Percentiles rank a stretch among this genome's conserved stretches.
Conservation (phyloP, 2,888 invertebrate species). For the Zelleria hepariella region DNA sequence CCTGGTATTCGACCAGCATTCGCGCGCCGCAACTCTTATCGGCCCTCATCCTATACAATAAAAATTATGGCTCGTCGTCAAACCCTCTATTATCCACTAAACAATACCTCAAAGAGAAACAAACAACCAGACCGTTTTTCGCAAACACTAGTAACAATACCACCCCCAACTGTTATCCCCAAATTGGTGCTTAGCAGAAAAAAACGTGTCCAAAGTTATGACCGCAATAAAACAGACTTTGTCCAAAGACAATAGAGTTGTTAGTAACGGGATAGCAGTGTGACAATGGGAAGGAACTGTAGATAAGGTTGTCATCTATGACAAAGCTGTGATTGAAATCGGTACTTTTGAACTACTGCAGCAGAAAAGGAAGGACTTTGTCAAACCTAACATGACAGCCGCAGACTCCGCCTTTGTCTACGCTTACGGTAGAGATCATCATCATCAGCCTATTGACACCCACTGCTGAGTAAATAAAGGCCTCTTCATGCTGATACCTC, state of each 20-base stretch:
- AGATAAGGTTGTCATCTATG: background rate
- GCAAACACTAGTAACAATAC: background rate
- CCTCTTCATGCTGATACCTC: no score
- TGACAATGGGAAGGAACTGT: background rate
- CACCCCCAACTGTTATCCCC: background rate
- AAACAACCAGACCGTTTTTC: background rate
- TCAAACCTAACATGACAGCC: no score
- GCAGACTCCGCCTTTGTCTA: no score
- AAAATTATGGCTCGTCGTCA: background rate
- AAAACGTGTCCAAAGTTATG: background rate
- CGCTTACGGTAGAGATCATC: no score
- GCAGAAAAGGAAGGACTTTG: no score
- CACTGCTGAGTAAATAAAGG: no score
- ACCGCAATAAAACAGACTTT: background rate
- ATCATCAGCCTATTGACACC: no score
- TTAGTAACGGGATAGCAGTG: background rate
- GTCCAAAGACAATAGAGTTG: background rate
- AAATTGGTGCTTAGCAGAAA: background rate
- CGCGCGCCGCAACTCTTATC: background rate
- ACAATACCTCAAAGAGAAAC: background rate
- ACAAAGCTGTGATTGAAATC: background rate
- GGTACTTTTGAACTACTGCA: background rate
- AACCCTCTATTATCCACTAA: background rate
- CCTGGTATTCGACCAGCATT: no score
- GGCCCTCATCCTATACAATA: background rate